Conservation (phyloP, 2,888 invertebrate species). For the Trissonchulus sp. region DNA sequence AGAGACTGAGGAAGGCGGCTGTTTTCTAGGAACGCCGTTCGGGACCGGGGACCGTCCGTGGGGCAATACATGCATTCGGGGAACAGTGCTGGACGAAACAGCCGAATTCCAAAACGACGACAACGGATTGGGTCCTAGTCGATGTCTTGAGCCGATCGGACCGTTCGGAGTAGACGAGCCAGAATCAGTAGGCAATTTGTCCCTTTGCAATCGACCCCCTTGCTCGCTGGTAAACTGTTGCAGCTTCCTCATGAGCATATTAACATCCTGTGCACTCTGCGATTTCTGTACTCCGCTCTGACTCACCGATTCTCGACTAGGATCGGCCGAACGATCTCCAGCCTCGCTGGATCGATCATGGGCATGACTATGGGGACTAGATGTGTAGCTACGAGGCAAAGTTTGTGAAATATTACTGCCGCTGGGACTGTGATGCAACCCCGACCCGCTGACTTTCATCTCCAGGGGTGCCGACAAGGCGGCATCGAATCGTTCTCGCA, state of each 20-base stretch:
- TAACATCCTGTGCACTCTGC: neutral
- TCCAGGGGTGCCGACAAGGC: neutral
- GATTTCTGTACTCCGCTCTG: neutral
- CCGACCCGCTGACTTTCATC: neutral
- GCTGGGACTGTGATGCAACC: neutral
- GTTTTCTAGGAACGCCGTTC: neutral
- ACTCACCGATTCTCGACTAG: neutral
- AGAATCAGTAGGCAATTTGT: neutral
- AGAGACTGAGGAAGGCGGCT: neutral
- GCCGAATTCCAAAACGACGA: neutral
- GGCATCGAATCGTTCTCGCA: neutral
- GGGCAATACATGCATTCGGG: neutral
- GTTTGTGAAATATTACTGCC: too few relatives aligned
- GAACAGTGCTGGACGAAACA: neutral
- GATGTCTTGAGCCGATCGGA: neutral
- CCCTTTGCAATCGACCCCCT: neutral
- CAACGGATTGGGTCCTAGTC: neutral
- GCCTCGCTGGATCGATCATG: neutral
- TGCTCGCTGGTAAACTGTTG: too few relatives aligned
- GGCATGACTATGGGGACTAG: too few relatives aligned
- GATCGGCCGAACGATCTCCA: neutral
- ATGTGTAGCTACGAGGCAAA: neutral
- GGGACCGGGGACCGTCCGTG: neutral
- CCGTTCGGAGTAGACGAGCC: neutral
- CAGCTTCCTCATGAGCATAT: neutral